Conservation (phyloP, 2,113 vertebrate genomes). For the Chinchilla lanigera region DNA sequence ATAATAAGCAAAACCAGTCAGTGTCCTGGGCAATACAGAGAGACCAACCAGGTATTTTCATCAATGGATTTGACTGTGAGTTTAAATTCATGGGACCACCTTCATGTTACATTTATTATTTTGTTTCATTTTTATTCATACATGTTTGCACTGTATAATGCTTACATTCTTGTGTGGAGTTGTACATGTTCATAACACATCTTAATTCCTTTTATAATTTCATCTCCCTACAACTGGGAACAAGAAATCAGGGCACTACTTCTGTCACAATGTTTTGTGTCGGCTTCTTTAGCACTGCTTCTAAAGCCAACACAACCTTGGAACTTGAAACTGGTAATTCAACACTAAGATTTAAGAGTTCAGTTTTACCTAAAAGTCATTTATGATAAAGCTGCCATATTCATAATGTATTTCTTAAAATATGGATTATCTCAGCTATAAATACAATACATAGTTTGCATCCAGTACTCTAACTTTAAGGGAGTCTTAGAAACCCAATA, state of each 20-base stretch:
- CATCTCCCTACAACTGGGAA: neutral
- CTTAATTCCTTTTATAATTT: neutral
- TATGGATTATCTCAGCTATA: neutral
- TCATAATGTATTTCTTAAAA: neutral
- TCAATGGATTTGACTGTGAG: neutral
- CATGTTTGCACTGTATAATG: neutral
- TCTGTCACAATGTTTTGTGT: neutral
- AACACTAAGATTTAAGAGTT: neutral
- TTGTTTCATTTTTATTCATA: neutral
- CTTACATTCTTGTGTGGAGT: neutral
- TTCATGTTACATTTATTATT: neutral
- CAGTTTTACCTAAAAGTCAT: neutral
- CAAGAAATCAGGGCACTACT: neutral
- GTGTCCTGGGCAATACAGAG: neutral
- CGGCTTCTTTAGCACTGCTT: neutral
- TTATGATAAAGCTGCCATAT: neutral
- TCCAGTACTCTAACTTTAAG: neutral
- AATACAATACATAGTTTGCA: neutral
- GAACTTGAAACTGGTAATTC: neutral
- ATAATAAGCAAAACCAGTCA: neutral
- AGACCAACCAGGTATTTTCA: neutral
- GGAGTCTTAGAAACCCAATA: neutral
- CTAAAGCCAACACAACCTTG: neutral
- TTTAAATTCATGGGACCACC: neutral
- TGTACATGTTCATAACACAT: neutral